phyloP scores from a whole-genome alignment of 2,888 invertebrate species.

The Drosophila hamatofila region DNA sequence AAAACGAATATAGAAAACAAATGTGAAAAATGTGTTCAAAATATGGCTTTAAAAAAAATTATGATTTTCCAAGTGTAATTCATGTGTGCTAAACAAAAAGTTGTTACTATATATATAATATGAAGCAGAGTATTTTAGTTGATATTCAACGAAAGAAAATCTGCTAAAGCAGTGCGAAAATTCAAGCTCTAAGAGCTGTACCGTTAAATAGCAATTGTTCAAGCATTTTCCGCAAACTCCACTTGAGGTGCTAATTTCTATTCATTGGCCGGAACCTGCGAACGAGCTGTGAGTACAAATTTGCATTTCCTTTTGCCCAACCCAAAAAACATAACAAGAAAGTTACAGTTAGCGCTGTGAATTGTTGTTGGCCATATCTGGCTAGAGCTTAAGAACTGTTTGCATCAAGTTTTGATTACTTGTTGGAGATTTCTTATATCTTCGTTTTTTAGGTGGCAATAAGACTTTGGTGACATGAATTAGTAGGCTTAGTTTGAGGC shows the following conservation, averaged over 20 bases:
- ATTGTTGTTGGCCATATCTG: not conserved
- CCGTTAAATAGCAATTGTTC: conserved; percentile 42
- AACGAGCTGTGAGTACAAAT: conserved; percentile 63
- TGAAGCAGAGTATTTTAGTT: not conserved
- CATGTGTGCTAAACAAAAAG: conserved; percentile 5
- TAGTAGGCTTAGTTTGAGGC: not conserved
- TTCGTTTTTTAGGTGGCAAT: not conserved
- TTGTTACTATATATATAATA: not conserved
- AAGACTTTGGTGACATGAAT: not conserved
- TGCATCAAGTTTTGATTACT: not conserved
- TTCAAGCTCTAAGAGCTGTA: conserved; percentile 23
- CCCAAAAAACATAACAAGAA: conserved; percentile 5
- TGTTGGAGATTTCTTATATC: not conserved
- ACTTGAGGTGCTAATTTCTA: conserved; percentile 67
- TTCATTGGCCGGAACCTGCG: conserved; percentile 58
- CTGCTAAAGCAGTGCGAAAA: conserved; percentile 18
- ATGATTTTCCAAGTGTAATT: conserved; percentile 3
- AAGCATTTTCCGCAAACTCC: conserved; percentile 29
- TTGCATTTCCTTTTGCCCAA: conserved; percentile 36
- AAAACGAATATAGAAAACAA: conserved; percentile 19
- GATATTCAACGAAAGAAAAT: conserved; percentile 9
- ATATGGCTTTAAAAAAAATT: not conserved
- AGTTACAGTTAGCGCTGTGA: conserved; percentile 4
- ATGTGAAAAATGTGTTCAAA: conserved; percentile 47
- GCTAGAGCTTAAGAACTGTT: not conserved